These are phyloP conservation scores for Cosmorhoe ocellata DNA, from an alignment of 2,888 invertebrate species.

Conservation along the genomic window DNA sequence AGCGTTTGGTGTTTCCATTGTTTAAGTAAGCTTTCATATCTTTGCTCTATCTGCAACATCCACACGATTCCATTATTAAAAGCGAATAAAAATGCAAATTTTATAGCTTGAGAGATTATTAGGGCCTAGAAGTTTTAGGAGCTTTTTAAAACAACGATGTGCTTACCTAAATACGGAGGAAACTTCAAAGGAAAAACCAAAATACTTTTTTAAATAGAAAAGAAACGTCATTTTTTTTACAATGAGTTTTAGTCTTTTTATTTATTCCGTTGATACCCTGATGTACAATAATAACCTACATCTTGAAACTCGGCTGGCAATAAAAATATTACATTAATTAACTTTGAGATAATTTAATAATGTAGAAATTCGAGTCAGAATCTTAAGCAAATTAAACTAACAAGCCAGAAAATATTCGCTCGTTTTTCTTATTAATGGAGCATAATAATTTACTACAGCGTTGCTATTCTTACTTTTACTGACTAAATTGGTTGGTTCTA, in stretches of 20 bases:
- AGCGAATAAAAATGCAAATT: conserved; percentile 34
- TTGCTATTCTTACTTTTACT: conserved; percentile 36
- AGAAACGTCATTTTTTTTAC: no score
- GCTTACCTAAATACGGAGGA: conserved; percentile 14
- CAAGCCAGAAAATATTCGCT: conserved; percentile 44
- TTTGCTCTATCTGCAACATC: conserved; percentile 29
- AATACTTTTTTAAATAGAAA: no score
- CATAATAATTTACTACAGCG: conserved; percentile 46
- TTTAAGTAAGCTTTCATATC: conserved; percentile 13
- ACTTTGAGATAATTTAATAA: conserved; percentile 26
- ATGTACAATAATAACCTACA: neutral
- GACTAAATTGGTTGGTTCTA: conserved; percentile 19
- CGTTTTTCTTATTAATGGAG: conserved; percentile 53
- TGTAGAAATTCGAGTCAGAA: conserved; percentile 38
- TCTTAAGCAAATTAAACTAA: conserved; percentile 48
- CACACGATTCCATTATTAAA: conserved; percentile 32
- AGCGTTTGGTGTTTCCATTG: conserved; percentile 12
- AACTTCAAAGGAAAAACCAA: no score
- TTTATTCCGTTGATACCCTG: neutral
- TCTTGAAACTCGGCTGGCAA: neutral
- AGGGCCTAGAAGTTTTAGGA: conserved; percentile 18
- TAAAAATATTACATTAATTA: conserved; percentile 8
- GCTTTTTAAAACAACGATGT: conserved; percentile 24
- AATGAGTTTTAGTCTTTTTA: no score
- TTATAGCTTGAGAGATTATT: conserved; percentile 26